Percentiles rank a stretch among this genome's conserved stretches.
Evolutionary conservation across 2,113 vertebrate species (phyloP).

Genomic region (Siniperca knerii): DNA sequence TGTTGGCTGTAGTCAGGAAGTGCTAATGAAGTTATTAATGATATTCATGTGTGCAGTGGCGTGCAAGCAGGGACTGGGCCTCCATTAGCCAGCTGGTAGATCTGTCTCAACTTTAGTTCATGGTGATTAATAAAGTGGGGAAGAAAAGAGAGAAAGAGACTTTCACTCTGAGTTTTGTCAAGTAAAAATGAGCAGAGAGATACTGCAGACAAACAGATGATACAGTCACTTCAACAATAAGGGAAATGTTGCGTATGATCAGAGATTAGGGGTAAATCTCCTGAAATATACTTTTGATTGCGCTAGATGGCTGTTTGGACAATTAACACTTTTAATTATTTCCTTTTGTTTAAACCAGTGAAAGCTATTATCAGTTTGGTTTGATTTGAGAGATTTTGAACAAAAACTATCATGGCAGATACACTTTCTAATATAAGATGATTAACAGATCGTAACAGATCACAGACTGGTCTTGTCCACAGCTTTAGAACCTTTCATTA

Average conservation of each 20-base stretch:
- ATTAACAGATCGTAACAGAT: not conserved
- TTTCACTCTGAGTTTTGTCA: conserved; percentile 21
- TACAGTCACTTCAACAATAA: not conserved
- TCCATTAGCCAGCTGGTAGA: conserved; percentile 67
- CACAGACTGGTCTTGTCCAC: not conserved
- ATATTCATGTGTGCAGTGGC: conserved; percentile 76
- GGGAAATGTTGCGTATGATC: conserved; percentile 12
- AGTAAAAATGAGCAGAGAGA: conserved; percentile 12
- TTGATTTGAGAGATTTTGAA: not conserved
- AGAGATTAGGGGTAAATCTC: conserved; percentile 14
- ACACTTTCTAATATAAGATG: not conserved
- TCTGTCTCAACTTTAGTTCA: conserved; percentile 53
- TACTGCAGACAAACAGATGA: conserved; percentile 14
- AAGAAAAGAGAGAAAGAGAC: conserved; percentile 30
- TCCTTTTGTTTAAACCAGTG: not conserved
- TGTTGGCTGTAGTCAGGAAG: conserved; percentile 68
- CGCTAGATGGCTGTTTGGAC: conserved; percentile 15
- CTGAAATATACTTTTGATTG: not conserved
- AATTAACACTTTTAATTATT: not conserved
- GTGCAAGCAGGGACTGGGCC: conserved; percentile 57
- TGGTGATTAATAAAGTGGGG: conserved; percentile 51
- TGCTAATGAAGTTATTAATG: conserved; percentile 81
- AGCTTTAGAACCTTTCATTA: not conserved
- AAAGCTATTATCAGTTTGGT: not conserved
- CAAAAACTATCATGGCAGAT: not conserved